A percentile compares a stretch with the other conserved stretches of the same genome.
These are phyloP conservation scores for Aleiodes testaceus DNA, from an alignment of 2,888 invertebrate species.

Conservation along the genomic window DNA sequence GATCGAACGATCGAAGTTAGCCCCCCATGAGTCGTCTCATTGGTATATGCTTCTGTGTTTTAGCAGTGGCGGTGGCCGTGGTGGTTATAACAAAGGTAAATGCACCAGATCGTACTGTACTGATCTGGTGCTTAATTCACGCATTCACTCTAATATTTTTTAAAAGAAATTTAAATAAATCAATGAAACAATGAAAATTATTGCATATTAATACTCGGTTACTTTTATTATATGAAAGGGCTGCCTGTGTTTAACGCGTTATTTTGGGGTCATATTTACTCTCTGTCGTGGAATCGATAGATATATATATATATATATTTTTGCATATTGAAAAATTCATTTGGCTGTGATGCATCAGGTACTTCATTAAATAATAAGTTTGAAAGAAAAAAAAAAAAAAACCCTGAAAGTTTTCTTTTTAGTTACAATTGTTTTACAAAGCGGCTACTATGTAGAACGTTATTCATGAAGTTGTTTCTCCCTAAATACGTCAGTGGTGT, in stretches of 20 bases:
- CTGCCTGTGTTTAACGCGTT: slow-evolving; percentile 59
- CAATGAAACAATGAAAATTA: slow-evolving; percentile 49
- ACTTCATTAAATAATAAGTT: slow-evolving; percentile 1
- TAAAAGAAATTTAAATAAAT: not conserved
- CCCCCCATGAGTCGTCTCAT: slow-evolving; percentile 79
- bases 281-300: not conserved
- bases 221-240: slow-evolving; percentile 72
- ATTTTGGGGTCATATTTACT: not conserved
- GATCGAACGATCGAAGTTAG: slow-evolving; percentile 70
- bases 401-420: not conserved
- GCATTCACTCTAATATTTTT: slow-evolving; percentile 73
- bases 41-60: slow-evolving; percentile 89
- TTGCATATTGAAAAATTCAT: not conserved
- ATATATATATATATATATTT: not conserved
- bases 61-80: slow-evolving; percentile 95
- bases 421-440: not conserved
- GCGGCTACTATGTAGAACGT: not conserved
- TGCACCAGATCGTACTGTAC: slow-evolving; percentile 81
- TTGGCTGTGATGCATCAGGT: not conserved
- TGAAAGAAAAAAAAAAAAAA: not conserved
- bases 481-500: slow-evolving; percentile 46
- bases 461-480: slow-evolving; percentile 39
- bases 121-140: slow-evolving; percentile 83
- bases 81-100: slow-evolving; percentile 98
- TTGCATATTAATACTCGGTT: slow-evolving; percentile 68